phyloP scores from a whole-genome alignment of 2,113 vertebrate genomes.

The Urocitellus parryii region DNA sequence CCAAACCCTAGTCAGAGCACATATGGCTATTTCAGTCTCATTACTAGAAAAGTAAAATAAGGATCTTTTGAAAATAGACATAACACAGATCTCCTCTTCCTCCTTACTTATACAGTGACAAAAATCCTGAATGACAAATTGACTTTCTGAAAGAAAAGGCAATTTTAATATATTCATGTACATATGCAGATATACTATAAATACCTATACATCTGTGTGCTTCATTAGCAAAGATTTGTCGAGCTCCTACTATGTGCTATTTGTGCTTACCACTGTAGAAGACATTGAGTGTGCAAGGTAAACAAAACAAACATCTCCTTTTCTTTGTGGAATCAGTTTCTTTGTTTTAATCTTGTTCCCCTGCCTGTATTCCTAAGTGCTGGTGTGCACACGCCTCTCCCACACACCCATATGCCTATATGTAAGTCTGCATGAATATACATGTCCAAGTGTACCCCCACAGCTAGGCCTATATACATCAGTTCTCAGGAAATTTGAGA shows the following conservation, averaged over 20 bases:
- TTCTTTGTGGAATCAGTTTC: not conserved
- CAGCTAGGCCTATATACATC: not conserved
- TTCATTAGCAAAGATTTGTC: not conserved
- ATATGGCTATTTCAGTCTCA: conserved; percentile 77
- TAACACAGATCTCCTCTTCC: conserved; percentile 64
- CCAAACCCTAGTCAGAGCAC: conserved; percentile 68
- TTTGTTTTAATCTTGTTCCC: not conserved
- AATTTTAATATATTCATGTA: conserved; percentile 49
- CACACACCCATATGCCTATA: not conserved
- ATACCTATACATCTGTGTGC: not conserved
- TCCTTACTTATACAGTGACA: conserved; percentile 62
- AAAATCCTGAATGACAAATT: conserved; percentile 76
- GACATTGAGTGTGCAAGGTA: not conserved
- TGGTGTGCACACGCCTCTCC: rapidly evolving
- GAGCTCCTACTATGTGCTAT: not conserved
- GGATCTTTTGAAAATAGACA: conserved; percentile 73
- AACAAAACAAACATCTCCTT: not conserved
- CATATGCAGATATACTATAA: conserved; percentile 20
- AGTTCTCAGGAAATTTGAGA: not conserved
- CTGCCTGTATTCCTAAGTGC: not conserved
- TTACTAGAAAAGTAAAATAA: conserved; percentile 79
- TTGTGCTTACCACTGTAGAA: not conserved
- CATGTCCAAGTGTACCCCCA: not conserved
- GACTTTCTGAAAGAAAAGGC: conserved; percentile 58
- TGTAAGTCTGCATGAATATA: not conserved